A percentile compares a stretch with the other conserved stretches of the same genome.
Evolutionary conservation across 1,140 invertebrate species (phyloP).

Genomic region (Tetramorium parvispinum): DNA sequence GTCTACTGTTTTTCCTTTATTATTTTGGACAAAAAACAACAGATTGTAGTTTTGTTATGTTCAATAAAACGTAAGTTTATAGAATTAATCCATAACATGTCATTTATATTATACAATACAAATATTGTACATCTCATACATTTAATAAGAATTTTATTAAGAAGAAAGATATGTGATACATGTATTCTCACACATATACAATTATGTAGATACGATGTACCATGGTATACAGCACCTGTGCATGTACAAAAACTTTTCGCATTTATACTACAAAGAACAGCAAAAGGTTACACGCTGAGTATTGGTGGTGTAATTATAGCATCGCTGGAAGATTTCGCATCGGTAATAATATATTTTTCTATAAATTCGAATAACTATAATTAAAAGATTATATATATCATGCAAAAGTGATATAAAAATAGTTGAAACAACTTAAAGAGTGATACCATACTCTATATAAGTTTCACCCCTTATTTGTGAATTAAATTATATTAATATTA

Average conservation of each 20-base stretch:
- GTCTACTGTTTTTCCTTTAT: background rate
- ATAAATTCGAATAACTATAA: background rate
- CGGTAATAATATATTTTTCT: constrained; percentile 11
- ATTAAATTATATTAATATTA: too few relatives aligned
- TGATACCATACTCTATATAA: too few relatives aligned
- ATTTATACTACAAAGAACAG: constrained; percentile 20
- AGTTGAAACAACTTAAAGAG: background rate
- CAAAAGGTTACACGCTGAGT: background rate
- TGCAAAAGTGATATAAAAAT: background rate
- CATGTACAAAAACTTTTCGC: background rate
- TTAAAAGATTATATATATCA: background rate
- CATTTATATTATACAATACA: background rate
- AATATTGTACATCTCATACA: background rate
- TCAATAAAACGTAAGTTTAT: background rate
- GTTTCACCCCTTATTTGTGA: too few relatives aligned
- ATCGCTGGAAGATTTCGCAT: constrained; percentile 10
- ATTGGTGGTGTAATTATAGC: constrained; percentile 1
- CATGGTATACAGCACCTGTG: constrained; percentile 4
- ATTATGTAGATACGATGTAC: constrained; percentile 6
- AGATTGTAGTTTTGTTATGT: background rate
- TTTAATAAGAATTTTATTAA: constrained; percentile 8
- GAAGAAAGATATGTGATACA: background rate
- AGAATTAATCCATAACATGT: background rate
- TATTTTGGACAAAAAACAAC: constrained; percentile 27
- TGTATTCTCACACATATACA: background rate